Base-by-base conservation (phyloP, 2,113 vertebrate species). In the Cochlearius cochlearius region DNA sequence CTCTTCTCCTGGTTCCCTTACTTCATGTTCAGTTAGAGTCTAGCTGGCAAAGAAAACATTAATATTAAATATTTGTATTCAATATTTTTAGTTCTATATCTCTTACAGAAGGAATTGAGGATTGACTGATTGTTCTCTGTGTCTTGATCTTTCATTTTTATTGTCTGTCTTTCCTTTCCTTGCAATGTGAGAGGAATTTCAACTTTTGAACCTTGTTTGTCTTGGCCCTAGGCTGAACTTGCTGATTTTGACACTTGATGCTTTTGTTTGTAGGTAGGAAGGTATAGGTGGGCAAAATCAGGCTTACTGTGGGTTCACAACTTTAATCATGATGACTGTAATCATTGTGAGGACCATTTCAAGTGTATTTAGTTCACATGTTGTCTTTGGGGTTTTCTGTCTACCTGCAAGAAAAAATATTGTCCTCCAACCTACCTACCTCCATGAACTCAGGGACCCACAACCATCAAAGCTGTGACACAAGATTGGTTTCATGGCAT, bases 401-500 rank as follows among this genome's bases (percentile, higher is more conserved):
- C 68, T 77, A 86, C 64, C 62, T 94, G 66, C 25, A 96, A 72
- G 58, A 79, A 90, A 87, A 85, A 49, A 34, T 71, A 72, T 5
- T 69, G 50, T 94, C n/a, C 50, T 91, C 47, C 47, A 67, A 60
- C 20, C 30, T 47, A 82, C 15, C 38, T 41, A 72, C 30, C 13
- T 86, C 32, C 41, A 92, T 78, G 71, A 94, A 66, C 74, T 82
- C 45, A 68, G 71, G 25, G 62, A 84, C 34, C 32, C 56, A 82
- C 77, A 85, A 12, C 38, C 66, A 93, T 71, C 64, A 92, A 94
- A 96, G 36, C n/a, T 92, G 84, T 87, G 77, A 92, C 73, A 87
- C 62, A 94, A 87, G 69, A 58, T 8, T 94, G 53, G 85, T 85
- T 91, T 94, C 71, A 73, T 69, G 78, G 59, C 85, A 80, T 11